phyloP scores from a whole-genome alignment of 2,888 invertebrate genomes.

The Sesia apiformis region DNA sequence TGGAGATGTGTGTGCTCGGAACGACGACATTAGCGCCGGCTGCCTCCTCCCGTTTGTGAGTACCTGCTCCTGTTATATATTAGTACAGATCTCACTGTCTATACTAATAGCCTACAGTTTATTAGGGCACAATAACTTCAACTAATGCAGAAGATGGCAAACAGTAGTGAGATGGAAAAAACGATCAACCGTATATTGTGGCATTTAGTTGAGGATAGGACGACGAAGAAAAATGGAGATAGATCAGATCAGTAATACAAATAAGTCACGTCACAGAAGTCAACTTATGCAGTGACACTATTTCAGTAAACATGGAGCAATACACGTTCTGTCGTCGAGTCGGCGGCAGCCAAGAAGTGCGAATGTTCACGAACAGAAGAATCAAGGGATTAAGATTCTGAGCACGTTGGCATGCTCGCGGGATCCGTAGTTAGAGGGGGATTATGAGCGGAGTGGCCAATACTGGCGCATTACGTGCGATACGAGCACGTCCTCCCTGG shows the following conservation, averaged over 20 bases:
- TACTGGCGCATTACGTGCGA: constrained; percentile 49
- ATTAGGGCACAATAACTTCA: no score
- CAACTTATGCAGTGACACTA: no score
- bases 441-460: constrained; percentile 67
- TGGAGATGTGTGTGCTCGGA: constrained; percentile 50
- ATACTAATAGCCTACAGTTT: background rate
- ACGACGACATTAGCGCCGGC: constrained; percentile 47
- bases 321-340: constrained; percentile 21
- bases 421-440: constrained; percentile 66
- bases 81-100: background rate
- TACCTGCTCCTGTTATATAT: background rate
- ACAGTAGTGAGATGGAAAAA: no score
- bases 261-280: no score
- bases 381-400: constrained; percentile 40
- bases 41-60: constrained; percentile 19
- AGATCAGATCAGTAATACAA: no score
- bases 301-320: no score
- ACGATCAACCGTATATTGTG: no score
- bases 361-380: constrained; percentile 52
- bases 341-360: constrained; percentile 44
- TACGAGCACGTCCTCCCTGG: constrained; percentile 24
- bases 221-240: no score
- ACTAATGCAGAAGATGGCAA: no score
- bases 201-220: no score
- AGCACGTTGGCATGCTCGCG: constrained; percentile 46